Evolutionary conservation across 1,140 invertebrate genomes (phyloP).

Genomic region (Dufourea novaeangliae): DNA sequence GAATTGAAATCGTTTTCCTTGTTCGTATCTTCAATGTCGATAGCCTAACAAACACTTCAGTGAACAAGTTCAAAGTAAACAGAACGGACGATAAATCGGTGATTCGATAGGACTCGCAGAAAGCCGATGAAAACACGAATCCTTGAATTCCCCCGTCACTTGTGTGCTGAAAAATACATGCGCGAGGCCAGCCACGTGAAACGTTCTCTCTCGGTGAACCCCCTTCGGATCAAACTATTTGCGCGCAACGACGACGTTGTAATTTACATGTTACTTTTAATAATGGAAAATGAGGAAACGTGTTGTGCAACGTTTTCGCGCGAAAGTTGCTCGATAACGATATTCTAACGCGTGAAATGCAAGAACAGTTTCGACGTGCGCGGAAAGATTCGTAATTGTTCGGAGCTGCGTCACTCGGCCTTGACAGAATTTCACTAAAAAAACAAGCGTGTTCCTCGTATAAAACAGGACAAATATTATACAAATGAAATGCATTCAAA

Average conservation of each 20-base stretch:
- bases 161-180: background rate
- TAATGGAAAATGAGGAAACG: background rate
- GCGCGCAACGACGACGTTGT: background rate
- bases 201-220: background rate
- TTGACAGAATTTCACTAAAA: no score
- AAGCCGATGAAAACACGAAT: background rate
- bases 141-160: slow-evolving; percentile 2
- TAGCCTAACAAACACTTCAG: background rate
- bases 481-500: no score
- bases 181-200: background rate
- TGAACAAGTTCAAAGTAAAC: background rate
- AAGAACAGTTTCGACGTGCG: background rate
- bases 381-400: background rate
- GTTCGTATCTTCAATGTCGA: background rate
- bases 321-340: background rate
- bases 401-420: background rate
- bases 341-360: background rate
- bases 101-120: no score
- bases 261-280: background rate
- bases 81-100: background rate
- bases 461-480: background rate
- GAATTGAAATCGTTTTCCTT: no score
- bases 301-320: background rate
- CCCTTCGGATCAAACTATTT: background rate
- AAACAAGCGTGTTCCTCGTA: no score